Evolutionary conservation across 2,888 invertebrate genomes (phyloP).

Genomic region (Lacanobia wlatinum): DNA sequence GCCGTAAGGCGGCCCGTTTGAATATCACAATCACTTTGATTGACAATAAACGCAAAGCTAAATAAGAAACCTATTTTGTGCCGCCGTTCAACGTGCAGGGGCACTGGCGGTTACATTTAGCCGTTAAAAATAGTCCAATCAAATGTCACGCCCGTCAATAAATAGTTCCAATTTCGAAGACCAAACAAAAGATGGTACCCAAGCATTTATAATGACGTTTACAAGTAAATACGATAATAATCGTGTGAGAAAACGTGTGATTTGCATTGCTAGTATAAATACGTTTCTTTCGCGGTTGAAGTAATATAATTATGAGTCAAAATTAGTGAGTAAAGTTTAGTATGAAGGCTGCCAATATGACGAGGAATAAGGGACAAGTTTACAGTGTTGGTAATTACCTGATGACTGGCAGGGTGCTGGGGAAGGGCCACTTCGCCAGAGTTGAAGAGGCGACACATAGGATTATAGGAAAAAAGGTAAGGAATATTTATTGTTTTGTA

Average conservation of each 20-base stretch:
- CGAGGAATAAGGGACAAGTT: constrained; percentile 84
- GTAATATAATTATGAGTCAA: constrained; percentile 79
- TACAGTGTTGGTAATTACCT: constrained; percentile 93
- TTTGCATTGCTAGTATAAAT: constrained; percentile 62
- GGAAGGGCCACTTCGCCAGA: constrained; percentile 94
- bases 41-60: constrained; percentile 52
- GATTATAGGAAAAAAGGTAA: constrained; percentile 93
- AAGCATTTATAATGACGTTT: constrained; percentile 81
- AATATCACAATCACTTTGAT: constrained; percentile 51
- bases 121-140: constrained; percentile 83
- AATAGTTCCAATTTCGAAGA: constrained; percentile 83
- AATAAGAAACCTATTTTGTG: constrained; percentile 63
- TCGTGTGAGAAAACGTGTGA: constrained; percentile 69
- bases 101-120: constrained; percentile 66
- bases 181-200: constrained; percentile 83
- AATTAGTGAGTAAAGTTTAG: constrained; percentile 76
- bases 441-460: constrained; percentile 94
- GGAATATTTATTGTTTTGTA: not conserved
- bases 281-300: constrained; percentile 63
- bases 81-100: constrained; percentile 60
- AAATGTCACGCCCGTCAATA: constrained; percentile 81
- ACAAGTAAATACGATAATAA: constrained; percentile 75
- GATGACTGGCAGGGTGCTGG: constrained; percentile 93
- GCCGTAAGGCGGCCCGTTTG: constrained; percentile 36
- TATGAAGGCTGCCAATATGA: constrained; percentile 80